These are phyloP conservation scores for Aricia agestis DNA, from an alignment of 1,140 invertebrate species.

Conservation along the genomic window DNA sequence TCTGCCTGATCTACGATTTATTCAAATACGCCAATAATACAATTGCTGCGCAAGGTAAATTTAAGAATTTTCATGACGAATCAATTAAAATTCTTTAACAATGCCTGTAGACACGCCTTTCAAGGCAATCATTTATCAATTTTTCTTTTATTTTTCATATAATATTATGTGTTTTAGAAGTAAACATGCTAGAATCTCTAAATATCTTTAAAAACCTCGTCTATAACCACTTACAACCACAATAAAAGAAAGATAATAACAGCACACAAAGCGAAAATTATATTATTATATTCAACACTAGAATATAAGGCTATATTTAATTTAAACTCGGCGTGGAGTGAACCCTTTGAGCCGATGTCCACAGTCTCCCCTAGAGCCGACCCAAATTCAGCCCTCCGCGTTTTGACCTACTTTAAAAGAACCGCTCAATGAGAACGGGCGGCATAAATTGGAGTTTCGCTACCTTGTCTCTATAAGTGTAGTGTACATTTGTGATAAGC, in stretches of 20 bases:
- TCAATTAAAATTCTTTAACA: conserved; percentile 46
- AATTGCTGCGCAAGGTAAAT: conserved; percentile 30
- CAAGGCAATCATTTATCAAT: conserved; percentile 22
- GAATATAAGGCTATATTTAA: conserved; percentile 4
- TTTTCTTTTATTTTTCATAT: background rate
- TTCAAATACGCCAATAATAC: conserved; percentile 15
- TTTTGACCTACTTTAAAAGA: conserved; percentile 66
- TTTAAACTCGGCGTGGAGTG: conserved; percentile 14
- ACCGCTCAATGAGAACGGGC: conserved; percentile 60
- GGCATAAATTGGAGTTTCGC: conserved; percentile 68
- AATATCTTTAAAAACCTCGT: too few species aligned
- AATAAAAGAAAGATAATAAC: too few species aligned
- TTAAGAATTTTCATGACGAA: conserved; percentile 48
- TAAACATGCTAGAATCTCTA: too few species aligned
- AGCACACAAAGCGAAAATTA: too few species aligned
- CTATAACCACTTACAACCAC: too few species aligned
- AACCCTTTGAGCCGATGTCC: conserved; percentile 32
- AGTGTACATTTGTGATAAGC: conserved; percentile 23
- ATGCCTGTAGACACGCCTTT: conserved; percentile 31
- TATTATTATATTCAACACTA: background rate
- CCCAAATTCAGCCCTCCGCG: conserved; percentile 66
- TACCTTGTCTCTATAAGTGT: conserved; percentile 58
- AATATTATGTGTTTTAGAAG: too few species aligned
- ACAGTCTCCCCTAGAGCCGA: conserved; percentile 49
- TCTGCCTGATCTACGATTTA: background rate